Evolutionary conservation across 2,888 invertebrate species (phyloP), one percentile per base, ranked within the genome.

Genomic region (Alviniconcha strummeri): DNA sequence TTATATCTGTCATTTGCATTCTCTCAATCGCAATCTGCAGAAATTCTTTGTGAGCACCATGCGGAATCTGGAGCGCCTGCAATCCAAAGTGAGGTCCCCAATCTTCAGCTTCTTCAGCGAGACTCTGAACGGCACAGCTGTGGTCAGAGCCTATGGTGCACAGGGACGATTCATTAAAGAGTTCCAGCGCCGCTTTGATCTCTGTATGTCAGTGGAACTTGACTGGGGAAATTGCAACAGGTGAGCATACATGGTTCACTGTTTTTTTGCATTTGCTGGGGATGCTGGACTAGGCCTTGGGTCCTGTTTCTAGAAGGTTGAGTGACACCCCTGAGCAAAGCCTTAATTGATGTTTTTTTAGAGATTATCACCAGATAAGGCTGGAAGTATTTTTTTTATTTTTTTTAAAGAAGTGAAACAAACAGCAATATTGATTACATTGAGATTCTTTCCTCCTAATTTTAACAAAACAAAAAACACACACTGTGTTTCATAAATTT

Each of bases 141-240:
- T 91, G 17, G 93, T 93, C 80, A 81, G 93, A 76, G 93, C 93
- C 7, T 93, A 90, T 86, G 85, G 86, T 0, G 90, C 87, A 8
- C 88, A 91, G 85, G 84, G 87, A 2, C 84, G 89, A 36, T 93
- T 93, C 85, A 88, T 91, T n/a, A 11, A 76, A 5, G 88, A 88
- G 69, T 91, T 91, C 0, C 90, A 91, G 74, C 77, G 88, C 6
- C 89, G 89, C 67, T 91, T 93, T 3, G 93, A 93, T 80, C 85
- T 88, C 67, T 92, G 92, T 85, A 97, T 98, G 94, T 95, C 96
- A 78, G 97, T 97, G 94, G 88, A 87, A 71, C 93, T 91, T 87
- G 88, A 89, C 54, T 89, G 79, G 79, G 79, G n/a, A 5, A 60
- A 60, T 60, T 11, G 19, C 64, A 64, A 64, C 19, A 78, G n/a